Evolutionary conservation across 2,113 vertebrate species (phyloP).

Genomic region (Nibea albiflora): DNA sequence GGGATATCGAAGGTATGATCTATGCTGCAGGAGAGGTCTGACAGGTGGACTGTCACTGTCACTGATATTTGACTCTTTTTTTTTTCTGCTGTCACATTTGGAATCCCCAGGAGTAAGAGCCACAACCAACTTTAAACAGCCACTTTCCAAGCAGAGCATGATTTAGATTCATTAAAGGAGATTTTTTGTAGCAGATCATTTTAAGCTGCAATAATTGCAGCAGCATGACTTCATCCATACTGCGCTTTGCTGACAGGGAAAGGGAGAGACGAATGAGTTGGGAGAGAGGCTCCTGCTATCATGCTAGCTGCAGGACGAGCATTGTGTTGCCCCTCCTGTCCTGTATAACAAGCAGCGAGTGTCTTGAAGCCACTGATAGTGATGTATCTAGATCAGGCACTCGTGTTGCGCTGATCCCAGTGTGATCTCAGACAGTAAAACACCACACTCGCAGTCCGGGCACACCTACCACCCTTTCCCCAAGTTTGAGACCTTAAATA

Average conservation of each 20-base stretch:
- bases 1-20: rapidly evolving
- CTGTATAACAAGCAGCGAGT: constrained; percentile 57
- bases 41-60: neutral
- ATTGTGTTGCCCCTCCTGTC: constrained; percentile 53
- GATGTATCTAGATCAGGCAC: constrained; percentile 76
- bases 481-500: constrained; percentile 57
- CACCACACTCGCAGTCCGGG: constrained; percentile 51
- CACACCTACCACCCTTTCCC: constrained; percentile 51
- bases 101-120: neutral
- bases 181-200: neutral
- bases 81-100: neutral
- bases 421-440: constrained; percentile 71
- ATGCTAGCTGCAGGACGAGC: constrained; percentile 55
- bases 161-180: neutral
- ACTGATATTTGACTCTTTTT: neutral
- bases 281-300: constrained; percentile 33
- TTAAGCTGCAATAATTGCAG: constrained; percentile 31
- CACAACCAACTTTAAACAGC: neutral
- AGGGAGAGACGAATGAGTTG: neutral
- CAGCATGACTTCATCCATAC: constrained; percentile 36
- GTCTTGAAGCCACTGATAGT: constrained; percentile 64
- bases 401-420: constrained; percentile 67
- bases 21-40: neutral
- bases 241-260: constrained; percentile 18
- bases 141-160: neutral